These are phyloP conservation scores for Drosophila bipectinata DNA, from an alignment of 1,140 invertebrate genomes.

Conservation along the genomic window DNA sequence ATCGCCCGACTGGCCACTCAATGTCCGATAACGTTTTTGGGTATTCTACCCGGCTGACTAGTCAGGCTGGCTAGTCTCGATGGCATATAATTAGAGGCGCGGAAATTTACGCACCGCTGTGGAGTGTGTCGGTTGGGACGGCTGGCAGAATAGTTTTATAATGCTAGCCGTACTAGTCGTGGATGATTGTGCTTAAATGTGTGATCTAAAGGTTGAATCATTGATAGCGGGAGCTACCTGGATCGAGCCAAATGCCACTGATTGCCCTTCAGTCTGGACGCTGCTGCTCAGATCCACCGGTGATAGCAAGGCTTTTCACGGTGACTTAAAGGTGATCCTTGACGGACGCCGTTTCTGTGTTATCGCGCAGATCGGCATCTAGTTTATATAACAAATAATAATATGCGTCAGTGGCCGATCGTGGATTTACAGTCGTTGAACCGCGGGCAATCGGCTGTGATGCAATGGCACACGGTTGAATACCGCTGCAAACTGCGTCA, in stretches of 20 bases:
- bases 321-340: conserved; percentile 74
- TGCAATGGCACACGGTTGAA: conserved; percentile 12
- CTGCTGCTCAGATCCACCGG: conserved; percentile 3
- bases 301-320: conserved; percentile 57
- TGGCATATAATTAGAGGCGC: conserved; percentile 48
- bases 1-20: conserved; percentile 13
- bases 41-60: conserved; percentile 35
- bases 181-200: conserved; percentile 5
- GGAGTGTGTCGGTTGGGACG: conserved; percentile 39
- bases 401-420: conserved; percentile 49
- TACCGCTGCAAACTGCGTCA: conserved; percentile 25
- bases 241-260: background rate
- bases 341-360: background rate
- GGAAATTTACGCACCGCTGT: conserved; percentile 59
- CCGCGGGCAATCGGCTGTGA: conserved; percentile 22
- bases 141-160: conserved; percentile 13
- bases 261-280: conserved; percentile 39
- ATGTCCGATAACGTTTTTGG: conserved; percentile 46
- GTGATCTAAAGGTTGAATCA: conserved; percentile 9
- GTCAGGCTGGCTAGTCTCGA: conserved; percentile 43
- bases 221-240: conserved; percentile 7
- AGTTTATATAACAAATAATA: conserved; percentile 19
- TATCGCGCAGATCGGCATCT: conserved; percentile 28
- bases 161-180: background rate
- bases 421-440: conserved; percentile 38